Evolutionary conservation across 2,888 invertebrate species (phyloP).

Genomic region (Oegoconia quadripuncta): DNA sequence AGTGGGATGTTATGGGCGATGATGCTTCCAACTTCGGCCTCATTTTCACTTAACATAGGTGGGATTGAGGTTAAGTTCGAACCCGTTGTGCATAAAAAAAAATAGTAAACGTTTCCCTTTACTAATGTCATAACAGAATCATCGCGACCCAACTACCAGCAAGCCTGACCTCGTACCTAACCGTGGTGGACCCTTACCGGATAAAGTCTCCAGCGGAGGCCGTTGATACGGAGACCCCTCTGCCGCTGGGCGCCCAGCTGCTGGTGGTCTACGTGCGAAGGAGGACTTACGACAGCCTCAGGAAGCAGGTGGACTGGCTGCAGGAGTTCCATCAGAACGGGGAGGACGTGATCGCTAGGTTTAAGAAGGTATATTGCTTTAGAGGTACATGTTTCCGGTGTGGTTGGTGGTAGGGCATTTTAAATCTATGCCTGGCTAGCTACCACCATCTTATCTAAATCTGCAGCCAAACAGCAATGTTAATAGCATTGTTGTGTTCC

Average conservation of each 20-base stretch:
- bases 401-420: not conserved
- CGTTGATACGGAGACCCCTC: constrained; percentile 81
- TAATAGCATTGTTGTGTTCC: too few relatives aligned
- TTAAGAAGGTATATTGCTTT: constrained; percentile 51
- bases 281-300: constrained; percentile 78
- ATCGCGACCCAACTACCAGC: constrained; percentile 88
- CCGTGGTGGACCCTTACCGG: constrained; percentile 90
- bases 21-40: too few relatives aligned
- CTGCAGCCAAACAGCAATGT: too few relatives aligned
- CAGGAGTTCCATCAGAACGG: constrained; percentile 62
- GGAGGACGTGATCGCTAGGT: constrained; percentile 61
- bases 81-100: too few relatives aligned
- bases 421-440: too few relatives aligned
- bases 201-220: constrained; percentile 90
- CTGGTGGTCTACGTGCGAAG: constrained; percentile 86
- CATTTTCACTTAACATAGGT: too few relatives aligned
- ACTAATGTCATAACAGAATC: too few relatives aligned
- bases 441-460: too few relatives aligned
- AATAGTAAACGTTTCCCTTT: too few relatives aligned
- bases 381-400: not conserved
- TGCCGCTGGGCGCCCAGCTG: constrained; percentile 90
- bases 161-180: constrained; percentile 86
- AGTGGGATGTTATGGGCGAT: too few relatives aligned
- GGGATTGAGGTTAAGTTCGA: too few relatives aligned
- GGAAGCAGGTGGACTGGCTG: constrained; percentile 48